Evolutionary conservation across 2,113 vertebrate genomes (phyloP).

Genomic region (Myxocyprinus asiaticus): DNA sequence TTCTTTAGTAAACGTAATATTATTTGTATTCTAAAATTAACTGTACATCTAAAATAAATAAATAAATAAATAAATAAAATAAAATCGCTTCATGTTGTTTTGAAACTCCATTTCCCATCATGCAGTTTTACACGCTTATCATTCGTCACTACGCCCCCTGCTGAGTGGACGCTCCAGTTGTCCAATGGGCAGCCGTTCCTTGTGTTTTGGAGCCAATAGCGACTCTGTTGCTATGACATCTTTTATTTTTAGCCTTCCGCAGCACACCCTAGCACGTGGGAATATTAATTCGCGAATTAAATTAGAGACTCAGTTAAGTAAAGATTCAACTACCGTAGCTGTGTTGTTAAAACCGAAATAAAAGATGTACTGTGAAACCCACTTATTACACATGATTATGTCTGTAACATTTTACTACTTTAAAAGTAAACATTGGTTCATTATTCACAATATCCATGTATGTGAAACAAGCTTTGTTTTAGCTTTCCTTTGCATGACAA

Average conservation of each 20-base stretch:
- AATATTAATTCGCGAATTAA: slow-evolving; percentile 64
- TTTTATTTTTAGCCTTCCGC: slow-evolving; percentile 88
- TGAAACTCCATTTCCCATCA: slow-evolving; percentile 79
- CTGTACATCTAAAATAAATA: no score
- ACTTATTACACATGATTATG: not conserved
- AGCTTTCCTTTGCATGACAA: no score
- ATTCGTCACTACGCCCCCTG: slow-evolving; percentile 31
- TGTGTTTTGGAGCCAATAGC: slow-evolving; percentile 74
- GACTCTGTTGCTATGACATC: slow-evolving; percentile 87
- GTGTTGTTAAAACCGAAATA: not conserved
- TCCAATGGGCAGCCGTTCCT: slow-evolving; percentile 51
- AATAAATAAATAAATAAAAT: no score
- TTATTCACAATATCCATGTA: no score
- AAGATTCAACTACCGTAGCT: not conserved
- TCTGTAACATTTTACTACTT: not conserved
- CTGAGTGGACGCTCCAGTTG: slow-evolving; percentile 2
- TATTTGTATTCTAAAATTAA: no score
- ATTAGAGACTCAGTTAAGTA: not conserved
- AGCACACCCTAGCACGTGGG: slow-evolving; percentile 50
- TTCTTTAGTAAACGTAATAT: no score
- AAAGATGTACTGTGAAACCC: not conserved
- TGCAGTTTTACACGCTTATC: not conserved
- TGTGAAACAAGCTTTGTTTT: no score
- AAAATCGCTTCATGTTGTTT: not conserved
- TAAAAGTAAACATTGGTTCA: not conserved